Evolutionary conservation across 2,113 vertebrate genomes (phyloP), one percentile per base, ranked within the genome.

Genomic region (Morone chrysops): DNA sequence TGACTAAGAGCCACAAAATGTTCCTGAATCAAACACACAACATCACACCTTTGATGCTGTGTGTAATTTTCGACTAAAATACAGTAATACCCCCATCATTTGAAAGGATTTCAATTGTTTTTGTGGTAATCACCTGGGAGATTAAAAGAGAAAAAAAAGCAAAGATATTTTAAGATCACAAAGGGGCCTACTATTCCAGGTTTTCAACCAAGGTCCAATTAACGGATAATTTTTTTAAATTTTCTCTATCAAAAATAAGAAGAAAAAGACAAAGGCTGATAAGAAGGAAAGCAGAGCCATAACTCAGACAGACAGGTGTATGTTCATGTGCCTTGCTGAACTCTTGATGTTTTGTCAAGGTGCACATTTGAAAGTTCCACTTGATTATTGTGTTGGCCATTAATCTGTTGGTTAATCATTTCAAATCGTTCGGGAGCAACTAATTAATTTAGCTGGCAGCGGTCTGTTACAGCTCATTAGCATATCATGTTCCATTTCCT

Each of bases 371-470:
- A 61, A 36, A 61, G 51, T 70, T 80, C 22, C 22, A 20, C 17
- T 12, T 56, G n/a, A 75, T 77, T 69, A 68, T 53, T 63, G 41
- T 80, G 57, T 73, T 14, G 31, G 60, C 60, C 78, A 71, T 86
- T 87, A 65, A 87, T 87, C 81, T 85, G 68, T 65, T 74, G 56
- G 87, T 84, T 78, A 86, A 88, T 88, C 51, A 43, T 78, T 87
- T 82, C 18, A 77, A 82, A 79, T 82, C 53, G 13, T 43, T 43
- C n/a, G 1, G 38, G 61, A 81, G 53, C 47, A 18, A 59, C 51
- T 83, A 75, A 85, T 89, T 11, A 59, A 89, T 87, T 75, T 68
- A 31, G 54, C 72, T 80, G 67, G 31, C 59, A 78, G 56, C 38
- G 20, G 61, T 73, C 63, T 65, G 73, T 43, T 73, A 31, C 31